These are phyloP conservation scores for Falco punctatus DNA, from an alignment of 2,113 vertebrate species.

Conservation along the genomic window DNA sequence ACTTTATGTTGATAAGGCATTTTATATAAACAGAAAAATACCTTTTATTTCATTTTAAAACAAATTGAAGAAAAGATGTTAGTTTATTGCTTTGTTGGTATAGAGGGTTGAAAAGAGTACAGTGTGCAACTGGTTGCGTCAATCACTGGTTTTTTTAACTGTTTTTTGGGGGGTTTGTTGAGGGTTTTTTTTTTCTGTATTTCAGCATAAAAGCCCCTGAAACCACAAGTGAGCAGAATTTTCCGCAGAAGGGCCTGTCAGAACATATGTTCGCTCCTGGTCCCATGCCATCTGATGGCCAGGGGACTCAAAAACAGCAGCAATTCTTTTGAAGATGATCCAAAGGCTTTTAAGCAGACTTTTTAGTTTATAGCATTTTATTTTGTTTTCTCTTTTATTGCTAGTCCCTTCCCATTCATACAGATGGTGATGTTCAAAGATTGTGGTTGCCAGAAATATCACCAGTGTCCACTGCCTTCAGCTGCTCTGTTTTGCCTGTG, in stretches of 20 bases:
- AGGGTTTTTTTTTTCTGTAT: background rate
- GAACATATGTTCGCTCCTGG: conserved; percentile 56
- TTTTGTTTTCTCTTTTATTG: conserved; percentile 55
- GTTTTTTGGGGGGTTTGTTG: background rate
- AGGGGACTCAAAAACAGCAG: conserved; percentile 11
- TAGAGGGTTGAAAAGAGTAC: background rate
- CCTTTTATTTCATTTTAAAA: background rate
- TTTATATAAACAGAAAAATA: conserved; percentile 21
- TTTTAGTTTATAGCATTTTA: conserved; percentile 47
- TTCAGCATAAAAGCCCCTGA: background rate
- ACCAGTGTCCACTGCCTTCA: background rate
- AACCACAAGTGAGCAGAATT: conserved; percentile 33
- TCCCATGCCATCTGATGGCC: conserved; percentile 41
- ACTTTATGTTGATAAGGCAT: background rate
- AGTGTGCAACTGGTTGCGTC: background rate
- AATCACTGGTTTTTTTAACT: background rate
- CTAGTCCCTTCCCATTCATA: conserved; percentile 27
- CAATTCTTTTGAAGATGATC: conserved; percentile 57
- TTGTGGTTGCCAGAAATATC: background rate
- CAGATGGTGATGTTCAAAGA: conserved; percentile 31
- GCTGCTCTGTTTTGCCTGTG: conserved; percentile 27
- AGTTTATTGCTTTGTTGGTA: background rate
- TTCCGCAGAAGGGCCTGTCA: conserved; percentile 35
- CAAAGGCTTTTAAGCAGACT: conserved; percentile 49
- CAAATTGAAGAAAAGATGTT: background rate